phyloP scores from a whole-genome alignment of 1,140 invertebrate genomes.

The Bathynomus jamesi region DNA sequence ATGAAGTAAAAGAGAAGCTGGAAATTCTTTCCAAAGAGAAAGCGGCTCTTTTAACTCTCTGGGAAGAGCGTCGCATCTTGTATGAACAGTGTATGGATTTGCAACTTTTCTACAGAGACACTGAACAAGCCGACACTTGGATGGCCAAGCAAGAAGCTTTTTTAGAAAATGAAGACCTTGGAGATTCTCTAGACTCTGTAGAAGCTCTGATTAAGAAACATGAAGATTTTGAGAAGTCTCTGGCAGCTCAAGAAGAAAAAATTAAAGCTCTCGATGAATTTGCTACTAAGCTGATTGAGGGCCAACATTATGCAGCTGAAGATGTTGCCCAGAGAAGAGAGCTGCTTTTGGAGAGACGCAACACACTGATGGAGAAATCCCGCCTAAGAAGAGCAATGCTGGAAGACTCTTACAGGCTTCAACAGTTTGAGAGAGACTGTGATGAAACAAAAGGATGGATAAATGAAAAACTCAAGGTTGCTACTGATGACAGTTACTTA shows the following conservation, averaged over 20 bases:
- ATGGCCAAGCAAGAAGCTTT: constrained; percentile 99
- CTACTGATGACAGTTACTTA: constrained; percentile 94
- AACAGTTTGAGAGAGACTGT: constrained; percentile 96
- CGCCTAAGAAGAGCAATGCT: constrained; percentile 66
- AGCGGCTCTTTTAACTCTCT: constrained; percentile 69
- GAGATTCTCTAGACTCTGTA: constrained; percentile 93
- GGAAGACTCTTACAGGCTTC: constrained; percentile 88
- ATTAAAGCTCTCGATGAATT: constrained; percentile 98
- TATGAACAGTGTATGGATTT: constrained; percentile 99
- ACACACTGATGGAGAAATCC: constrained; percentile 81
- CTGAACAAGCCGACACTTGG: constrained; percentile 95
- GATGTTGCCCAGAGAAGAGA: constrained; percentile 88
- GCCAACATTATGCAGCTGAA: constrained; percentile 94
- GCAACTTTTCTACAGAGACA: constrained; percentile 93
- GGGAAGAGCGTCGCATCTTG: constrained; percentile 91
- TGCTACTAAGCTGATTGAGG: constrained; percentile 91
- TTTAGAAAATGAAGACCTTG: constrained; percentile 91
- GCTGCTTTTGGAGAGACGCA: constrained; percentile 73
- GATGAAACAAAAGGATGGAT: constrained; percentile 99
- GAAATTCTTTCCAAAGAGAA: constrained; percentile 74
- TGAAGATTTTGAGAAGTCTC: constrained; percentile 97
- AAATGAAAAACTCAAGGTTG: constrained; percentile 97
- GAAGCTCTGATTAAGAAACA: constrained; percentile 98
- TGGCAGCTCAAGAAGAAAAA: constrained; percentile 97
- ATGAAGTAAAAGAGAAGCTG: constrained; percentile 77